Conservation (phyloP, 1,140 invertebrate genomes). For the Polypedilum pembai region DNA sequence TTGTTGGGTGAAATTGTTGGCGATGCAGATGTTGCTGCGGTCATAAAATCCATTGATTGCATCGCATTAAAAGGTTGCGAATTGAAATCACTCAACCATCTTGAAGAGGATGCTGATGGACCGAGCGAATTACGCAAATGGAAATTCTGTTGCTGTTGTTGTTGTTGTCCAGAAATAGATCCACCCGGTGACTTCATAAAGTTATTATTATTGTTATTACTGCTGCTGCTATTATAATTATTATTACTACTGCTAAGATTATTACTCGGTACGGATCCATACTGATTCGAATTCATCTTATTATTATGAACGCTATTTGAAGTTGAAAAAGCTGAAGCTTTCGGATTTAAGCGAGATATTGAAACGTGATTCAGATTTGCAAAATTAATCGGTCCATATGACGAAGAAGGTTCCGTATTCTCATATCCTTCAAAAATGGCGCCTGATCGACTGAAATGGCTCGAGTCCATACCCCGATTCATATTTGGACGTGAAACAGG, state of each 20-base stretch:
- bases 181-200: constrained; percentile 26
- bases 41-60: constrained; percentile 28
- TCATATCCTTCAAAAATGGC: not conserved
- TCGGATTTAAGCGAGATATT: constrained; percentile 67
- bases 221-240: not conserved
- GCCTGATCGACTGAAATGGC: not conserved
- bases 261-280: constrained; percentile 33
- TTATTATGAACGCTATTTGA: constrained; percentile 31
- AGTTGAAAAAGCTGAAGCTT: constrained; percentile 65
- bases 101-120: not conserved
- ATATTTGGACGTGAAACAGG: constrained; percentile 31
- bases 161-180: constrained; percentile 25
- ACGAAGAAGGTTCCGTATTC: not conserved
- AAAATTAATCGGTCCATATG: constrained; percentile 29
- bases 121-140: constrained; percentile 1
- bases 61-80: not conserved
- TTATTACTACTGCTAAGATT: constrained; percentile 28
- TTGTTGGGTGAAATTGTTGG: constrained; percentile 55
- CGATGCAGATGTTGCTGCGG: constrained; percentile 38
- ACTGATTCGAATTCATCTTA: constrained; percentile 28
- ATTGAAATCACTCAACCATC: constrained; percentile 29
- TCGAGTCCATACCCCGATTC: constrained; percentile 29
- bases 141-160: constrained; percentile 22
- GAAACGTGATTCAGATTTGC: constrained; percentile 44
- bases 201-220: constrained; percentile 27